These are phyloP conservation scores for Hermetia illucens DNA, from an alignment of 1,140 invertebrate genomes.

Conservation along the genomic window DNA sequence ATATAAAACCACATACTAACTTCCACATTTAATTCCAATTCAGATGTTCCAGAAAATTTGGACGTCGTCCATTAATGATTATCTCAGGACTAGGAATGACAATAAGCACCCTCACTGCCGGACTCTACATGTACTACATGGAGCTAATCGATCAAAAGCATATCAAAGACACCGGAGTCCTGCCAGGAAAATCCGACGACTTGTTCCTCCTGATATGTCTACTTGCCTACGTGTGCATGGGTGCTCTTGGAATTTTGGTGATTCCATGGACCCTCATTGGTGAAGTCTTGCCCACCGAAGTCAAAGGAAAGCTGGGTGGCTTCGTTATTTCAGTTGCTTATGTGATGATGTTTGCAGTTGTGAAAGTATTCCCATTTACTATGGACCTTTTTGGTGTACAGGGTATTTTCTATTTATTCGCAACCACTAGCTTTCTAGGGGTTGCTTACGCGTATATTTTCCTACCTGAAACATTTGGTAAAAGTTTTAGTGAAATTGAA, in stretches of 20 bases:
- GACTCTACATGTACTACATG: slow-evolving; percentile 31
- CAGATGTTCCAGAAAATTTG: slow-evolving; percentile 35
- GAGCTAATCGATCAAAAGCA: slow-evolving; percentile 1
- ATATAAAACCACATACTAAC: no score
- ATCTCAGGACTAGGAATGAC: slow-evolving; percentile 39
- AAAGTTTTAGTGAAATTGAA: slow-evolving; percentile 42
- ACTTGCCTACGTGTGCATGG: slow-evolving; percentile 36
- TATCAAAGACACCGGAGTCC: no score
- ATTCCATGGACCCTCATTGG: slow-evolving; percentile 50
- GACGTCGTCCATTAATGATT: slow-evolving; percentile 34
- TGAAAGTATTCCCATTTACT: slow-evolving; percentile 44
- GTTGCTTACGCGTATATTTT: slow-evolving; percentile 42
- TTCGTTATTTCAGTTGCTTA: slow-evolving; percentile 44
- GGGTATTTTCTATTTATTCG: slow-evolving; percentile 46
- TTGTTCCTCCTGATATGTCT: slow-evolving; percentile 33
- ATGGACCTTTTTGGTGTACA: slow-evolving; percentile 34
- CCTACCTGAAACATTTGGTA: slow-evolving; percentile 61
- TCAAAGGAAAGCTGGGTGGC: slow-evolving; percentile 33
- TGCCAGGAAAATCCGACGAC: slow-evolving; percentile 7
- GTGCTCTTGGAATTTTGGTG: slow-evolving; percentile 37
- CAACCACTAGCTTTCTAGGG: slow-evolving; percentile 38
- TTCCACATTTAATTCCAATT: no score
- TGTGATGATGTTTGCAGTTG: slow-evolving; percentile 45
- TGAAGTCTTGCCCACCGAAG: slow-evolving; percentile 23
- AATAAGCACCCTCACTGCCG: slow-evolving; percentile 36